Base-by-base conservation (phyloP, 2,113 vertebrate genomes). In the Donacobius atricapilla region DNA sequence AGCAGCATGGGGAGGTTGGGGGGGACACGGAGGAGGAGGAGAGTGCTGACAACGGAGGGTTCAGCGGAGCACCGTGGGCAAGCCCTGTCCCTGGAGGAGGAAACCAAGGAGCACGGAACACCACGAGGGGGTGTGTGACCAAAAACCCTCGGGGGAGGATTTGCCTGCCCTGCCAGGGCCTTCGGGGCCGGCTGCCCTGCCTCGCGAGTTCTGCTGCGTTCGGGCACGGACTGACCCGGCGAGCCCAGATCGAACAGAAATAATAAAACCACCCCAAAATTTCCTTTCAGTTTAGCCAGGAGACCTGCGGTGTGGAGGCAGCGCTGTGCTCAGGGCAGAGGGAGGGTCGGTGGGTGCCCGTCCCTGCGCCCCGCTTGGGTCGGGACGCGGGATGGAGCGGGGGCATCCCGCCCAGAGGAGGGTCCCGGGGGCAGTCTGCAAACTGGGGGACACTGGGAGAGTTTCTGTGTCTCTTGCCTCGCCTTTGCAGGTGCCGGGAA, bases 301-400 rank as follows among this genome's bases (percentile, higher is more conserved):
- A 94, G 95, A 42, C 17, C 44, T 2, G 14, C 53, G 2, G 68
- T 21, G 73, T 24, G 7, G 14, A 60, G 87, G 76, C 87, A 79
- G 93, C 96, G 78, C 96, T 98, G 98, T 98, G 99, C 98, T 98
- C 98, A 97, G 96, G 96, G 92, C 76, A 94, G 97, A 98, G 98
- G 98, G n/a, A n/a, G n/a, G n/a, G n/a, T n/a, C n/a, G n/a, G n/a
- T n/a, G n/a, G n/a, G 61, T 8, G 10, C 71, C 51, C 4, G 1
- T 80, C 81, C 68, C 91, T 18, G 51, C 0, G 1, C 25, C 63
- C 83, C 1, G 1, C 4, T 0, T 15, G 64, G 50, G 11, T 53
- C 6, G 2, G 89, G 64, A 13, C 44, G 25, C 0, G 0, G 80
- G 83, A 3, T 31, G n/a, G 44, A 8, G 35, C 10, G 2, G 47